Evolutionary conservation across 2,888 invertebrate species (phyloP), one percentile per base, ranked within the genome.

Genomic region (Drymonia ruficornis): DNA sequence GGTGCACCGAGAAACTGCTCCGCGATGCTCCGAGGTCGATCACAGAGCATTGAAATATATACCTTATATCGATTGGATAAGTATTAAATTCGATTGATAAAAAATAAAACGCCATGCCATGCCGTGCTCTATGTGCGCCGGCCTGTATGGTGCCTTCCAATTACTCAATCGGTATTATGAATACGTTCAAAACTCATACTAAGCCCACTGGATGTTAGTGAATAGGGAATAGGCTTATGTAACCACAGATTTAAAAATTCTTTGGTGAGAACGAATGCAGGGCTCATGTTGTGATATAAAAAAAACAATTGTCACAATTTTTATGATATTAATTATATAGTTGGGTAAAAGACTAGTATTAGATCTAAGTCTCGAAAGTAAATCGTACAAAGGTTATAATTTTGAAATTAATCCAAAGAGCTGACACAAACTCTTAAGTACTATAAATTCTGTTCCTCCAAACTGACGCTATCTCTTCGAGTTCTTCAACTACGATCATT

Each of bases 271-370:
- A 75, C 67, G 57, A 54, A 82, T 80, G 79, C 83, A 86, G 82
- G 83, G 80, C 81, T 80, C 65, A 57, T 74, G 65, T 74, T 85
- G 87, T 88, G 86, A 86, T 87, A 84, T 74, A 76, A 53, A 50
- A 52, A 61, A 67, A 68, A 72, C 49, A 52, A 65, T 61, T 72
- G 83, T 87, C 86, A 86, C 87, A 86, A 81, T 60, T 76, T 60
- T 56, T 61, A 61, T 48, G 53, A 56, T 64, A 59, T 49, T 54
- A n/a, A n/a, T n/a, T n/a, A n/a, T n/a, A 55, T 44, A 57, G 40
- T 56, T 52, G 0, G 9, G 43, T 59, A 55, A 55, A 52, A 31
- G 44, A 49, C 50, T 50, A 28, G 55, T 61, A 49, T 55, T 59
- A 56, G 18, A 40, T 47, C 42, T 48, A 60, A 54, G 55, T 63